These are phyloP conservation scores for Torymus auratus DNA, from an alignment of 2,888 invertebrate genomes.

Conservation along the genomic window DNA sequence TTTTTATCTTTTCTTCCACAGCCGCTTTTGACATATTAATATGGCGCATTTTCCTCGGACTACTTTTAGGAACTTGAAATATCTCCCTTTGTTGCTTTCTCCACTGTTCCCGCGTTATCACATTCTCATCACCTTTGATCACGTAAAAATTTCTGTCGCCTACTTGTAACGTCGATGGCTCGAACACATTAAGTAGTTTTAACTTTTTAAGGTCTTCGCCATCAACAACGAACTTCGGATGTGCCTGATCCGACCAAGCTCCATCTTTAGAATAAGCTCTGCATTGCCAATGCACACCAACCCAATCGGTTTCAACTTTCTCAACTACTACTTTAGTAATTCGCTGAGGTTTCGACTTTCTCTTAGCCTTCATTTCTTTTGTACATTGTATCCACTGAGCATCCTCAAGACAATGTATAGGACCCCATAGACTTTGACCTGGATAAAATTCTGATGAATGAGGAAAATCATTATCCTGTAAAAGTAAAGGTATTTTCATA, in stretches of 20 bases:
- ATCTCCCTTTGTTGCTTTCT: constrained; percentile 75
- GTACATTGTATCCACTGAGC: constrained; percentile 89
- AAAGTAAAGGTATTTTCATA: background rate
- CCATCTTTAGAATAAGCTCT: constrained; percentile 82
- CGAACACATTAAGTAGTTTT: constrained; percentile 90
- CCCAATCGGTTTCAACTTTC: constrained; percentile 87
- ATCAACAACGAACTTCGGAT: constrained; percentile 83
- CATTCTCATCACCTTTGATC: constrained; percentile 85
- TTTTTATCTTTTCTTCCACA: constrained; percentile 64
- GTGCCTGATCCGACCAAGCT: constrained; percentile 80
- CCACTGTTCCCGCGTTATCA: constrained; percentile 89
- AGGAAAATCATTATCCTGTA: constrained; percentile 79
- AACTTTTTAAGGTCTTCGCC: constrained; percentile 90
- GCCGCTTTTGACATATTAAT: constrained; percentile 66
- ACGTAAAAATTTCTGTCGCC: constrained; percentile 92
- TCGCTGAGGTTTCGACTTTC: constrained; percentile 75
- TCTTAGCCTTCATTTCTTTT: constrained; percentile 82
- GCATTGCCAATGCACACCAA: constrained; percentile 93
- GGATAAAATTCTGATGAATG: constrained; percentile 81
- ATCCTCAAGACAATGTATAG: constrained; percentile 85
- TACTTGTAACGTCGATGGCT: constrained; percentile 92
- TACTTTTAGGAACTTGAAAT: constrained; percentile 74
- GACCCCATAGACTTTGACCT: constrained; percentile 87
- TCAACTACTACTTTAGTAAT: constrained; percentile 84
- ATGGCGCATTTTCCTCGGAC: constrained; percentile 71